Conservation (phyloP, 2,888 invertebrate species). For the Chamaedrilus cognettii region DNA sequence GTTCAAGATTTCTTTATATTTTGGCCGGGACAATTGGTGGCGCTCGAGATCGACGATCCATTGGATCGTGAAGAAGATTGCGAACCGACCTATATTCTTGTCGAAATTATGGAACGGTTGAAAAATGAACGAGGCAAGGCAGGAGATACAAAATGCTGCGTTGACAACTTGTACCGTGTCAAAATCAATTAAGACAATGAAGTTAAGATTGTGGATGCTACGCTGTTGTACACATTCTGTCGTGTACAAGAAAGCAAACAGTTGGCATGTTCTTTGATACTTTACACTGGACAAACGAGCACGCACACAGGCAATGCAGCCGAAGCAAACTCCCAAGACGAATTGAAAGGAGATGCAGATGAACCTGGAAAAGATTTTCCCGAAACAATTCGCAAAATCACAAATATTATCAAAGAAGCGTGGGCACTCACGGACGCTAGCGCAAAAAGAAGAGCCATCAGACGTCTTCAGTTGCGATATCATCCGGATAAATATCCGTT, state of each 20-base stretch:
- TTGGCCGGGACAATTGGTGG: not conserved
- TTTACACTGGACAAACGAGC: no score
- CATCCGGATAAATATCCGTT: slow-evolving; percentile 7
- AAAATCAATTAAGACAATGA: not conserved
- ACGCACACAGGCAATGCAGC: no score
- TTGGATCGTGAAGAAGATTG: slow-evolving; percentile 9
- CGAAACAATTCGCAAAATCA: not conserved
- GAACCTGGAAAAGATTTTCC: no score
- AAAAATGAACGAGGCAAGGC: not conserved
- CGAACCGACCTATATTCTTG: not conserved
- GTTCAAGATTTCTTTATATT: slow-evolving; percentile 10
- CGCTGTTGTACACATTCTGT: not conserved
- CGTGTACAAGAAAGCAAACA: not conserved
- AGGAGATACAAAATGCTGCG: not conserved
- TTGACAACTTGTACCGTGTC: not conserved
- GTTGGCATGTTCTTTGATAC: no score
- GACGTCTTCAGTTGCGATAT: not conserved
- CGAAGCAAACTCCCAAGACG: no score
- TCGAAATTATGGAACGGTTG: slow-evolving; percentile 1
- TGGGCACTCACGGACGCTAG: not conserved
- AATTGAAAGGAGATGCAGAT: no score
- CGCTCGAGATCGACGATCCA: slow-evolving; percentile 11
- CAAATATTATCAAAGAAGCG: not conserved
- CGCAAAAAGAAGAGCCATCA: not conserved
- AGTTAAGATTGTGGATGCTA: not conserved